Base-by-base conservation (phyloP, 1,140 invertebrate species). In the Dermatophagoides farinae region DNA sequence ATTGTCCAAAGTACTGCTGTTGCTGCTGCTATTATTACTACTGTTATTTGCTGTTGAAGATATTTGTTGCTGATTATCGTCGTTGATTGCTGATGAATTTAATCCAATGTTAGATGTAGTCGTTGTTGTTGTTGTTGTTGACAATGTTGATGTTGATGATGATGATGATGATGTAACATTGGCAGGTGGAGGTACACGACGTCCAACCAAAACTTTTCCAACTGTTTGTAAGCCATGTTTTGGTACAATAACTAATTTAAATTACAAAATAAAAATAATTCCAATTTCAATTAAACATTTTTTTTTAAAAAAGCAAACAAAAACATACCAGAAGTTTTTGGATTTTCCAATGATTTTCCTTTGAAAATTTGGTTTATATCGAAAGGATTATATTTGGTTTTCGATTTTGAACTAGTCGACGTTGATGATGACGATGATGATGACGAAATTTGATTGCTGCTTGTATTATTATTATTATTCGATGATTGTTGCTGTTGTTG, bases 201-300 rank as follows among this genome's bases (percentile, higher is more conserved):
- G 83, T 73, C 86, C 84, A 74, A 82, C 86, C 73, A 86, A 87
- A 75, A 95, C 87, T 83, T 93, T 95, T 77, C 90, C 89, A 82
- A 96, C 82, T 77, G 81, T 88, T 85, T 93, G 89, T 82, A 95
- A 87, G 80, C 90, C 90, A 92, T 93, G 88, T 85, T 92, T 91
- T 73, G 85, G 83, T 79, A 85, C 81, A 76, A 83, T 88, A 61
- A 63, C 14, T 44, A 10, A 46, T n/a, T n/a, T n/a, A n/a, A 61
- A 18, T 46, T 31, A 61, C 23, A 11, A 59, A 38, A 59, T n/a
- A 23, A 37, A 63, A 50, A 8, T 50, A 1, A 50, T 44, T 20
- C n/a, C n/a, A n/a, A n/a, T 44, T 16, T 44, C 14, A 50, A 50
- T 10, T 12, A 5, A 31, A 31, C n/a, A 50, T 2, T 2, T 31